Evolutionary conservation across 2,113 vertebrate species (phyloP).

Genomic region (Ptilonorhynchus violaceus): DNA sequence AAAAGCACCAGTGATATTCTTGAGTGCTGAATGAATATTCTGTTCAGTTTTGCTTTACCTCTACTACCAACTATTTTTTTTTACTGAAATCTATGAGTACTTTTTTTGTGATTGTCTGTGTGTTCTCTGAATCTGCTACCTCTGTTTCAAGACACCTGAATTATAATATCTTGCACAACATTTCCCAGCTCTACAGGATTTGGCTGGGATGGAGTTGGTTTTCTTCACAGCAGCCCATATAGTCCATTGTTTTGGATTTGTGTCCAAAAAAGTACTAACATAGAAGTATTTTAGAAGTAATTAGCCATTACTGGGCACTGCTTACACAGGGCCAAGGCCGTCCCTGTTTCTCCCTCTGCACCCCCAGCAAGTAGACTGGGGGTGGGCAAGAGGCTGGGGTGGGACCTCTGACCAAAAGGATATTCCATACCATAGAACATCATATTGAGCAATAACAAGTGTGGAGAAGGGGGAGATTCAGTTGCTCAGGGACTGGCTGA

Average conservation of each 20-base stretch:
- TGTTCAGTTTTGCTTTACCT: neutral
- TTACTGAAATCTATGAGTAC: neutral
- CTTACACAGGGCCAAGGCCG: neutral
- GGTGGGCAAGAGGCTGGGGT: neutral
- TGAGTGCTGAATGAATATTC: neutral
- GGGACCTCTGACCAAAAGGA: neutral
- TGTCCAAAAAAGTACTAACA: neutral
- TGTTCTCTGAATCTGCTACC: neutral
- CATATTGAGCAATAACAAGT: neutral
- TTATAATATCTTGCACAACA: neutral
- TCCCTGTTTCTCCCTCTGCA: neutral
- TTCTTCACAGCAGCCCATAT: neutral
- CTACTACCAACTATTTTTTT: neutral
- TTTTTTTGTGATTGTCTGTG: neutral
- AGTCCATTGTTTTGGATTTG: neutral
- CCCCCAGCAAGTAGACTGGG: neutral
- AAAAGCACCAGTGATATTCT: neutral
- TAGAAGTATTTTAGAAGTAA: too few species aligned
- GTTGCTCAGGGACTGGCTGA: neutral
- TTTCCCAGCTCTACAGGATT: neutral
- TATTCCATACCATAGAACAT: rapidly evolving
- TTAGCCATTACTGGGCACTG: neutral
- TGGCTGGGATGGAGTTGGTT: neutral
- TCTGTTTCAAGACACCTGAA: neutral
- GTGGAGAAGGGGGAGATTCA: neutral